Base-by-base conservation (phyloP, 2,113 vertebrate species). In the Zosterops hypoxanthus region DNA sequence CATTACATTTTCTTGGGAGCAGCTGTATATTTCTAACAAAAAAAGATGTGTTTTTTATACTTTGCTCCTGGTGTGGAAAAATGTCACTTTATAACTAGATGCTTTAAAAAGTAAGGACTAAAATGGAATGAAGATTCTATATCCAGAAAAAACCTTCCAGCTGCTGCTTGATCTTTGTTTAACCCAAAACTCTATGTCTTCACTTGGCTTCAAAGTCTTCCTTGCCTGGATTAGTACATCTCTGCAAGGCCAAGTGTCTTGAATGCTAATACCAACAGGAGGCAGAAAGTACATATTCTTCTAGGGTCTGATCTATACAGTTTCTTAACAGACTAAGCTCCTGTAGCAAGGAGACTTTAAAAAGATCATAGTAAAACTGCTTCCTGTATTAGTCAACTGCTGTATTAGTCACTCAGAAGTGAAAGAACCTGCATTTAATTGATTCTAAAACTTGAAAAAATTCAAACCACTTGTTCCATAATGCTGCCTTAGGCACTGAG, bases 361-460 rank as follows among this genome's bases (percentile, higher is more conserved):
- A 93, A 72, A 86, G 50, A 82, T 77, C 66, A 73, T 42, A 85
- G 46, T 34, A 85, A 72, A 63, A 65, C n/a, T 61, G 12, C n/a
- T 85, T 94, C 69, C 61, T 85, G 0, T 90, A 68, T 82, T 93
- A 94, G 63, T 90, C 70, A 92, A 41, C 49, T 85, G 46, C 36
- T 80, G 46, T 70, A 57, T 76, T 93, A 82, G 41, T 86, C 63
- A 85, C 63, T 53, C 36, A 46, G 50, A 79, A 64, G 19, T 71
- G 82, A 47, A 78, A 84, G 44, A 94, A 79, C 24, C 22, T 61
- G 53, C 7, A 0, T 87, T 94, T 79, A 82, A 91, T 87, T 95
- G 73, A 95, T 94, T 88, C n/a, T 85, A 65, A 73, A 79, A 29
- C 70, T 41, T 68, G 41, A 60, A 85, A 72, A 87, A 91, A 92